Conservation (phyloP, 2,797 vertebrate genomes). For the Sus cebifrons region DNA sequence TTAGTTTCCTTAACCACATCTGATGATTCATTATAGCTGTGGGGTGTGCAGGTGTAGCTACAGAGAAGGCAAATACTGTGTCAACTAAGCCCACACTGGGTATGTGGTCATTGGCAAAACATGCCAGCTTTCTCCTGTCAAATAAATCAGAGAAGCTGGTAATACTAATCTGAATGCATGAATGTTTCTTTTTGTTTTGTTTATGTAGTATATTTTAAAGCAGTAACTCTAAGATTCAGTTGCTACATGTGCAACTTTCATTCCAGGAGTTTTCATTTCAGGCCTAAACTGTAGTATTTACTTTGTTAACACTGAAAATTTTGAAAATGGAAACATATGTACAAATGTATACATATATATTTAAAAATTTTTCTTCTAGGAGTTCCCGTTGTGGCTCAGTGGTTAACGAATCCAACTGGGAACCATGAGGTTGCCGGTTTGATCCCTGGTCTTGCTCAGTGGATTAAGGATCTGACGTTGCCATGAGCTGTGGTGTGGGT, state of each 20-base stretch:
- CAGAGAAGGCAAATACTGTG: background rate
- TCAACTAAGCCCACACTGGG: background rate
- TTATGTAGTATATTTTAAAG: constrained; percentile 15
- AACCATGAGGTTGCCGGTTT: too few species aligned
- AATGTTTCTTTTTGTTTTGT: background rate
- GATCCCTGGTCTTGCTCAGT: too few species aligned
- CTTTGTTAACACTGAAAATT: background rate
- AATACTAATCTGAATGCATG: background rate
- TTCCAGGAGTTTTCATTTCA: background rate
- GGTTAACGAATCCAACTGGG: too few species aligned
- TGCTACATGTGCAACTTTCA: background rate
- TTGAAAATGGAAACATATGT: background rate
- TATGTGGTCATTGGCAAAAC: background rate
- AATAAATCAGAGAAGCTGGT: background rate
- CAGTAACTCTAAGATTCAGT: background rate
- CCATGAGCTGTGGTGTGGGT: too few species aligned
- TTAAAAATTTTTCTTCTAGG: background rate
- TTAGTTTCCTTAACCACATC: background rate
- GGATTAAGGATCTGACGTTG: too few species aligned
- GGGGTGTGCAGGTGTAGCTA: background rate
- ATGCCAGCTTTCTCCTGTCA: background rate
- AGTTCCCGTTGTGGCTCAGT: too few species aligned
- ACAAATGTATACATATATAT: background rate
- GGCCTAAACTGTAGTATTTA: background rate
- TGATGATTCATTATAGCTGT: background rate